phyloP scores from a whole-genome alignment of 30 jellyfish, hydroid and myxozoan species.

The Rhopilema esculentum region DNA sequence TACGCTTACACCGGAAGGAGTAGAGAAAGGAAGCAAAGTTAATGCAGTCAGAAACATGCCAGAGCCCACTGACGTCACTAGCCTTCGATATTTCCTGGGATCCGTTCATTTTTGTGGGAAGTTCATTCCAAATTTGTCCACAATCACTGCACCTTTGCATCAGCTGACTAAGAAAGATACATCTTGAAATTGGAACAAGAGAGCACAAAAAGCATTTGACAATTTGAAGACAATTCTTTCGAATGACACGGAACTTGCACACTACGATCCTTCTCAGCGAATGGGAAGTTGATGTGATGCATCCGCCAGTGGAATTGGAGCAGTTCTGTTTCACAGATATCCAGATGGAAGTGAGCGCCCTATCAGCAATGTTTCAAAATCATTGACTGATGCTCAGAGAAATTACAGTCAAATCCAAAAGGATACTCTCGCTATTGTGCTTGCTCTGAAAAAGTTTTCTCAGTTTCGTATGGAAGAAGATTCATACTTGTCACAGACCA shows the following conservation, averaged over 20 bases:
- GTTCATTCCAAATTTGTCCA: constrained; percentile 12
- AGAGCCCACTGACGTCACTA: background rate
- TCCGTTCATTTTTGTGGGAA: constrained; percentile 10
- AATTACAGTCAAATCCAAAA: constrained; percentile 63
- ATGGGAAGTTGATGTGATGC: constrained; percentile 61
- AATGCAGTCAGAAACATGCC: constrained; percentile 24
- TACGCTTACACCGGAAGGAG: background rate
- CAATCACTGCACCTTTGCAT: background rate
- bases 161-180: background rate
- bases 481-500: constrained; percentile 57
- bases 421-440: constrained; percentile 48
- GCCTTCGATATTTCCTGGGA: constrained; percentile 21
- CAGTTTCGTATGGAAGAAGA: constrained; percentile 50
- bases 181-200: constrained; percentile 42
- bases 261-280: constrained; percentile 37
- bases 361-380: constrained; percentile 30
- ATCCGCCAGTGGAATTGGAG: constrained; percentile 42
- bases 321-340: constrained; percentile 55
- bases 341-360: constrained; percentile 56
- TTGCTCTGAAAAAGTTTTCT: constrained; percentile 18
- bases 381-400: constrained; percentile 43
- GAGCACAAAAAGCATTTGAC: constrained; percentile 34
- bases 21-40: constrained; percentile 10
- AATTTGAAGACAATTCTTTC: constrained; percentile 22
- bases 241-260: constrained; percentile 51